Percentiles rank a stretch among this genome's conserved stretches.
Evolutionary conservation across 2,113 vertebrate genomes (phyloP).

Genomic region (Odontophorus gujanensis): DNA sequence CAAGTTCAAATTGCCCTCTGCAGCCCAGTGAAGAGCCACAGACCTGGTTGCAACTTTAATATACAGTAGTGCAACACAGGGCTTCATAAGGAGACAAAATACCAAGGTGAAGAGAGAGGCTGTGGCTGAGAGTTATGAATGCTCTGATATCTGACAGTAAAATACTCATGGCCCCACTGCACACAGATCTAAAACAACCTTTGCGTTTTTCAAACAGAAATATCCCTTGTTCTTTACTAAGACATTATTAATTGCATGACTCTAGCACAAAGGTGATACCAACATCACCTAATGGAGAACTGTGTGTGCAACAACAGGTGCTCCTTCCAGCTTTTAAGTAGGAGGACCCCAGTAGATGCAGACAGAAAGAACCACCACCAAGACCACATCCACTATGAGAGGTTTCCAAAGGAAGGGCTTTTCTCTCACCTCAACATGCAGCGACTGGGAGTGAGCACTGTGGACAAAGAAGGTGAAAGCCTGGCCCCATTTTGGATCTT

Average conservation of each 20-base stretch:
- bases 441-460: conserved; percentile 81
- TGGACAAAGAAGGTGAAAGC: conserved; percentile 94
- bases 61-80: not conserved
- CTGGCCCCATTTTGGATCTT: conserved; percentile 91
- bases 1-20: not conserved
- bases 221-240: not conserved
- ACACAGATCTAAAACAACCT: not conserved
- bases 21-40: not conserved
- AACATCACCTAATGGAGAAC: not conserved
- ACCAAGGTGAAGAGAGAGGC: not conserved
- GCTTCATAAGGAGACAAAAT: not conserved
- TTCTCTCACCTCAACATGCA: conserved; percentile 86
- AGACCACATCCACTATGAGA: not conserved
- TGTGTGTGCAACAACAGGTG: not conserved
- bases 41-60: not conserved
- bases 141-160: not conserved
- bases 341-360: not conserved
- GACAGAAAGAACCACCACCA: not conserved
- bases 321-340: not conserved
- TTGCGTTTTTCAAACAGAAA: not conserved
- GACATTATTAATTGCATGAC: not conserved
- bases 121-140: not conserved
- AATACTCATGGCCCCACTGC: not conserved
- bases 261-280: not conserved
- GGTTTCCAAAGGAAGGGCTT: not conserved